These are phyloP conservation scores for Ephestia elutella DNA, from an alignment of 1,140 invertebrate species.

Conservation along the genomic window DNA sequence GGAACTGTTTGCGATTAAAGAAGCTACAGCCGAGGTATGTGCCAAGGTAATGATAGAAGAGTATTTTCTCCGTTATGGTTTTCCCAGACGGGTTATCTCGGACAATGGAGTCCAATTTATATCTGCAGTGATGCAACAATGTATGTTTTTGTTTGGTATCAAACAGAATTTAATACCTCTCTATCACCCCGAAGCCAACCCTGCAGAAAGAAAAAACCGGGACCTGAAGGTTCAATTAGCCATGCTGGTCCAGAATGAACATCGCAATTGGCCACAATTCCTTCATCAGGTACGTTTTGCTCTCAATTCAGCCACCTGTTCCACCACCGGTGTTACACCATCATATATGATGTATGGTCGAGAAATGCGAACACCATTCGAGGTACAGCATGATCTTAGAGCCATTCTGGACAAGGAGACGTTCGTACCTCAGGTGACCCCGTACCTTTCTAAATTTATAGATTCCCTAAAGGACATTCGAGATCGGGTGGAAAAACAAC, in stretches of 20 bases:
- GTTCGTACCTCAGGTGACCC: slow-evolving; percentile 41
- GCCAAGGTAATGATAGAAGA: slow-evolving; percentile 8
- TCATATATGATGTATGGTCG: slow-evolving; percentile 51
- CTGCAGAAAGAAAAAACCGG: slow-evolving; percentile 55
- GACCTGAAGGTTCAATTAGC: slow-evolving; percentile 14
- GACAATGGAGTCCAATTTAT: slow-evolving; percentile 13
- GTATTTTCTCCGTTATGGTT: slow-evolving; percentile 10
- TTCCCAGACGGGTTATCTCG: neutral
- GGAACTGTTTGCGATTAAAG: slow-evolving; percentile 8
- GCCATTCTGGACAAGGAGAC: slow-evolving; percentile 33
- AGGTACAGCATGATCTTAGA: slow-evolving; percentile 25
- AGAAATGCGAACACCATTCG: slow-evolving; percentile 34
- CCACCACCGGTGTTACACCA: slow-evolving; percentile 21
- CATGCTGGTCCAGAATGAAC: slow-evolving; percentile 44
- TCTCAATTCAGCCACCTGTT: slow-evolving; percentile 15
- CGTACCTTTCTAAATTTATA: slow-evolving; percentile 24
- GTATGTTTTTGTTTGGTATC: neutral
- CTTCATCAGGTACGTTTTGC: slow-evolving; percentile 20
- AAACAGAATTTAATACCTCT: slow-evolving; percentile 1
- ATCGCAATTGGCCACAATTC: slow-evolving; percentile 31
- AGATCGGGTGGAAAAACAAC: neutral
- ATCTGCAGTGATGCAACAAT: slow-evolving; percentile 9
- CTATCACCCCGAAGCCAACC: slow-evolving; percentile 1
- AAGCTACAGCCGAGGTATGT: slow-evolving; percentile 2
- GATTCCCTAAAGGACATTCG: slow-evolving; percentile 16